Evolutionary conservation across 1,140 invertebrate genomes (phyloP).

Genomic region (Conopomorpha cramerella): DNA sequence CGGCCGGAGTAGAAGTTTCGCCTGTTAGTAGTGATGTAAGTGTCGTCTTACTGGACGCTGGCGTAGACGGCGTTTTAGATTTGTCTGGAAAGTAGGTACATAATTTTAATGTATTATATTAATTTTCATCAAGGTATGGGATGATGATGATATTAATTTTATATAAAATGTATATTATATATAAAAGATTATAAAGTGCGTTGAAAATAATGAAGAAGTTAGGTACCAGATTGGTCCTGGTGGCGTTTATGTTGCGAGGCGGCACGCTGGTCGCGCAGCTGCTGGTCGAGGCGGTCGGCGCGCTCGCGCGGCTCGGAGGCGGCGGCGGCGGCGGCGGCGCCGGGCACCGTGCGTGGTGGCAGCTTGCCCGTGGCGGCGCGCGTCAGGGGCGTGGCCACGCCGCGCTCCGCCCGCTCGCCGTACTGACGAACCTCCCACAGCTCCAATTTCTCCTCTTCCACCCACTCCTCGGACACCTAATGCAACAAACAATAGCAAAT

Average conservation of each 20-base stretch:
- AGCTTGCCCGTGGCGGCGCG: constrained; percentile 73
- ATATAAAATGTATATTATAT: constrained; percentile 8
- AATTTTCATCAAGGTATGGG: too few relatives aligned
- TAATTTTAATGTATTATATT: too few relatives aligned
- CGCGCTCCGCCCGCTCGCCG: constrained; percentile 78
- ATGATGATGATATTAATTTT: too few relatives aligned
- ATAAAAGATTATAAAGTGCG: too few relatives aligned
- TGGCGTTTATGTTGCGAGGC: constrained; percentile 88
- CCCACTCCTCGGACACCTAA: constrained; percentile 91
- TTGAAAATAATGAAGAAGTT: too few relatives aligned
- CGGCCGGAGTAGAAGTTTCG: constrained; percentile 58
- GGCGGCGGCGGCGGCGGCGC: constrained; percentile 53
- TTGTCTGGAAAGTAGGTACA: constrained; percentile 35
- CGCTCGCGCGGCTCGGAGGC: constrained; percentile 78
- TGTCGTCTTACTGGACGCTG: constrained; percentile 66
- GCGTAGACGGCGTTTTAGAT: constrained; percentile 42
- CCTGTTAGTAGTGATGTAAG: constrained; percentile 69
- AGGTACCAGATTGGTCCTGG: too few relatives aligned
- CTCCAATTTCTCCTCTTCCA: constrained; percentile 94
- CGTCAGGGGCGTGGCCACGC: constrained; percentile 72
- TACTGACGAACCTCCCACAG: constrained; percentile 97
- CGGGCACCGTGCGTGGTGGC: constrained; percentile 62
- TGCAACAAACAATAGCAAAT: background rate
- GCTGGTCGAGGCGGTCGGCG: constrained; percentile 90
- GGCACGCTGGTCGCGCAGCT: constrained; percentile 81